Conservation (phyloP, 2,113 vertebrate genomes). For the Phoxinus phoxinus region DNA sequence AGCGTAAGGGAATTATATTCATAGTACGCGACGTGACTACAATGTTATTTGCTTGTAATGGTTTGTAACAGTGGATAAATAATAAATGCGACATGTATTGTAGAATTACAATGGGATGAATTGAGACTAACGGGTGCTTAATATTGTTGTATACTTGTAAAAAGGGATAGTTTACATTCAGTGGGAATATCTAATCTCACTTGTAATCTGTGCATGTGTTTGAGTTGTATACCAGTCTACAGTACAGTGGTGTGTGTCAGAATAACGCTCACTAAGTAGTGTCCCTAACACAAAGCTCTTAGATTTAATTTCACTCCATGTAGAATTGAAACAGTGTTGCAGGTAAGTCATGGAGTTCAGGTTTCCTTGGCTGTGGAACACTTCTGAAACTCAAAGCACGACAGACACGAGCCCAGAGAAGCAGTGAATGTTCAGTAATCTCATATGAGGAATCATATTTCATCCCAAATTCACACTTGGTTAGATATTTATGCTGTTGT, state of each 20-base stretch:
- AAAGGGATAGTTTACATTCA: neutral
- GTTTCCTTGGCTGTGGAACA: conserved; percentile 9
- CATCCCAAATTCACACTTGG: neutral
- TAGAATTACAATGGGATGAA: conserved; percentile 17
- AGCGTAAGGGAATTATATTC: neutral
- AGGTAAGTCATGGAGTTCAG: conserved; percentile 31
- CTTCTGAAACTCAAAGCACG: conserved; percentile 29
- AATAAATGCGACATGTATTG: conserved; percentile 5
- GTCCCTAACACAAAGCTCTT: neutral
- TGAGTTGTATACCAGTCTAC: neutral
- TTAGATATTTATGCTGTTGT: neutral
- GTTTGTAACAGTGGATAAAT: conserved; percentile 8
- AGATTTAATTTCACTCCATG: conserved; percentile 30
- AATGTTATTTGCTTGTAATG: neutral
- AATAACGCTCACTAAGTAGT: neutral
- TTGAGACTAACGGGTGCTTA: conserved; percentile 8
- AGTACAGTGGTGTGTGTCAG: conserved; percentile 1
- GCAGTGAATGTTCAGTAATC: neutral
- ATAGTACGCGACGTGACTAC: neutral
- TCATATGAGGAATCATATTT: neutral
- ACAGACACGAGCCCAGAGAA: neutral
- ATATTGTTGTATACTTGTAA: conserved; percentile 1
- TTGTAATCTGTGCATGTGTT: neutral
- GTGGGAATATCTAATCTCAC: neutral
- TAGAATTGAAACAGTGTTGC: conserved; percentile 34